Conservation (phyloP, 2,113 vertebrate species). For the Neodon shergylaensis region DNA sequence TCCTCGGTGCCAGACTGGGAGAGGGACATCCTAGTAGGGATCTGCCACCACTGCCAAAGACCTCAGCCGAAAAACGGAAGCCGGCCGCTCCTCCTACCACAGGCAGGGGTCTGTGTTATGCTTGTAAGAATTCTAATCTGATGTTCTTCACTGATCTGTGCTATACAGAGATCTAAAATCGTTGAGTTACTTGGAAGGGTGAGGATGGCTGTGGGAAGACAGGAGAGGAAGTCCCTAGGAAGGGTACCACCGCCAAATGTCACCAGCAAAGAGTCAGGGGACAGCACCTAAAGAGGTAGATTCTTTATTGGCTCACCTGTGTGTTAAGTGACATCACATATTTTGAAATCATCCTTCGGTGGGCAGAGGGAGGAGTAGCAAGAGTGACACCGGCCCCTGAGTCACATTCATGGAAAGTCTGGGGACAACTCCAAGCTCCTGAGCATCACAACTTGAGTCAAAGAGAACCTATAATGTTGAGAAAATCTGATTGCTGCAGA, state of each 20-base stretch:
- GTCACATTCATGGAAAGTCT: conserved; percentile 10
- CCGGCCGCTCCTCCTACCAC: background rate
- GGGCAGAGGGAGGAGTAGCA: rapidly evolving
- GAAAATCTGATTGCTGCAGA: background rate
- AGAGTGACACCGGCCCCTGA: background rate
- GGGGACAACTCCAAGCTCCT: background rate
- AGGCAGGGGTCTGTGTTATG: rapidly evolving
- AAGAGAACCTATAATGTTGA: background rate
- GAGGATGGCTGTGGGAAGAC: background rate
- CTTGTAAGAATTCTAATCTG: background rate
- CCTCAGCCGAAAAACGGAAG: background rate
- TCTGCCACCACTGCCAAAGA: background rate
- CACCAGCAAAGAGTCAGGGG: background rate
- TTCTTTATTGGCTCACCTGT: background rate
- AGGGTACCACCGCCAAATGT: background rate
- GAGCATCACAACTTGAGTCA: background rate
- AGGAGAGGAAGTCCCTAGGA: background rate
- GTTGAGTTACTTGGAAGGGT: background rate
- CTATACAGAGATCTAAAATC: too few species aligned
- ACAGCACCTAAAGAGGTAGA: background rate
- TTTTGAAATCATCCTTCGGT: conserved; percentile 14
- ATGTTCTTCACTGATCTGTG: background rate
- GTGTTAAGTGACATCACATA: background rate
- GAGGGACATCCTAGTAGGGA: background rate
- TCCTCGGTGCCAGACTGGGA: background rate